A percentile compares a stretch with the other conserved stretches of the same genome.
These are phyloP conservation scores for Cantharis rustica DNA, from an alignment of 2,888 invertebrate species.

Conservation along the genomic window DNA sequence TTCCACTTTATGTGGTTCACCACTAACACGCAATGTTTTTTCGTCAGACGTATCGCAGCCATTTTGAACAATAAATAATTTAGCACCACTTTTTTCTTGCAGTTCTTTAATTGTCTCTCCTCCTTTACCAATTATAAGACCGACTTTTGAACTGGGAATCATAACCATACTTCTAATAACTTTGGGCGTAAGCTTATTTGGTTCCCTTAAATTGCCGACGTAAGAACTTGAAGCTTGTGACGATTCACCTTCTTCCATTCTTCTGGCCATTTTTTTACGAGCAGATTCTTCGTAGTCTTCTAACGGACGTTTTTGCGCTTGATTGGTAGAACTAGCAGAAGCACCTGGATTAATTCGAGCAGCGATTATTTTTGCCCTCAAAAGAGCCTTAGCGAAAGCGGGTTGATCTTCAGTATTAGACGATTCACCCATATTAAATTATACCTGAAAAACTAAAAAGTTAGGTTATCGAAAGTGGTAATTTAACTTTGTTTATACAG, in stretches of 20 bases:
- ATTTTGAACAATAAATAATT: conserved; percentile 99
- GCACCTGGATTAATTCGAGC: neutral
- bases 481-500: no score
- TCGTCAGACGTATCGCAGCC: conserved; percentile 89
- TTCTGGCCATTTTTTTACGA: neutral
- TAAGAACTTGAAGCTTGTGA: no score
- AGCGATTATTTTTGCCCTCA: no score
- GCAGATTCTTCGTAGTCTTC: neutral
- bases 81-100: conserved; percentile 94
- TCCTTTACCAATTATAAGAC: conserved; percentile 96
- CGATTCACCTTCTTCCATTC: no score
- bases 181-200: conserved; percentile 21
- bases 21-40: conserved; percentile 93
- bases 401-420: neutral
- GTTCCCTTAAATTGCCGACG: neutral
- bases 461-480: neutral
- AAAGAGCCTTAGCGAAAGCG: neutral
- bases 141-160: conserved; percentile 97
- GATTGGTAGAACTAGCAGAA: neutral
- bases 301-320: neutral
- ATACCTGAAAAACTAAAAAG: neutral
- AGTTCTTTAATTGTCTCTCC: conserved; percentile 98
- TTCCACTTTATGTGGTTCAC: conserved; percentile 86
- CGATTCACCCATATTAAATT: neutral
- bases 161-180: conserved; percentile 81